phyloP scores from a whole-genome alignment of 2,797 vertebrate species.

The Platyrinchus mystaceus region DNA sequence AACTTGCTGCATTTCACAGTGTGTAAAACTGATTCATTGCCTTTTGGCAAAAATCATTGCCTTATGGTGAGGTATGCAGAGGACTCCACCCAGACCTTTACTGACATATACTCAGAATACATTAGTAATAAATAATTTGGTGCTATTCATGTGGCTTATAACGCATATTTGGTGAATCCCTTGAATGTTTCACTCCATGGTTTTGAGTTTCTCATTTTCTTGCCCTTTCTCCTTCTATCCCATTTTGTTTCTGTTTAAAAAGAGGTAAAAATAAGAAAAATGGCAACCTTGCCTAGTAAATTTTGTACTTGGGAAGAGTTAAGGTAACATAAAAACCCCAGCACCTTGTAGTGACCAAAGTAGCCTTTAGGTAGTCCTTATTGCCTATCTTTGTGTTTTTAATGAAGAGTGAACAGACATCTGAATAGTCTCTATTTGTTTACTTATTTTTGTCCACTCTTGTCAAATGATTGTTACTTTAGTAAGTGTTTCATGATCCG shows the following conservation, averaged over 20 bases:
- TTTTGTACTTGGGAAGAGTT: neutral
- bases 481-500: neutral
- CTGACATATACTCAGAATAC: neutral
- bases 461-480: neutral
- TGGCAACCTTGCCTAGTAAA: neutral
- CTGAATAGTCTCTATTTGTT: neutral
- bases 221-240: neutral
- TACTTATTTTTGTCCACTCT: neutral
- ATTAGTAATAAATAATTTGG: neutral
- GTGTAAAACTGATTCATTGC: neutral
- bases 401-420: neutral
- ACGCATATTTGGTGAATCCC: neutral
- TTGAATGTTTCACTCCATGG: neutral
- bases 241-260: neutral
- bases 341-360: accelerated
- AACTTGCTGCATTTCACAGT: neutral
- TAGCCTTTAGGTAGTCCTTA: neutral
- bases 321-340: accelerated
- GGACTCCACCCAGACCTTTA: neutral
- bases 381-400: neutral
- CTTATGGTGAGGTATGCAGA: neutral
- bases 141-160: neutral
- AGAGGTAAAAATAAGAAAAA: accelerated
- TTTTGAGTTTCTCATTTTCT: neutral
- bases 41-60: neutral